These are phyloP conservation scores for Parauchenoglanis punctatus DNA, from an alignment of 2,797 vertebrate species.

Conservation along the genomic window DNA sequence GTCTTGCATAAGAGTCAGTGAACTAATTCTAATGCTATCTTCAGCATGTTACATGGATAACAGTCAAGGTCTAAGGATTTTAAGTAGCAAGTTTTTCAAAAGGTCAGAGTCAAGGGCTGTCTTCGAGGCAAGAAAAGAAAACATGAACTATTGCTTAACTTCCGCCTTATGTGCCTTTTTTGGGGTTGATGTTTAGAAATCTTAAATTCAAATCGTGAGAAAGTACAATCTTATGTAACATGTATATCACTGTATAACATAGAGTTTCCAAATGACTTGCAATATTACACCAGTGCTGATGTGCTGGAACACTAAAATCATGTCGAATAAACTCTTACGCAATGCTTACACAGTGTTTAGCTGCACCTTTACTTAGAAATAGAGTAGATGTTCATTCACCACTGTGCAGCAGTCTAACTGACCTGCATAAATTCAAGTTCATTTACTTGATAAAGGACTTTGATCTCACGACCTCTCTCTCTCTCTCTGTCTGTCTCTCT, in stretches of 20 bases:
- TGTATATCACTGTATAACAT: background rate
- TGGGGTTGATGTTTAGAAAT: background rate
- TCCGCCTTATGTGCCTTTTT: background rate
- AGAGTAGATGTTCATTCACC: background rate
- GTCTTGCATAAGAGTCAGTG: background rate
- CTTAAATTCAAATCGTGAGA: background rate
- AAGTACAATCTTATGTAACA: constrained; percentile 8
- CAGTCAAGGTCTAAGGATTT: background rate
- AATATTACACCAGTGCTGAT: background rate
- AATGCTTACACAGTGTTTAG: background rate
- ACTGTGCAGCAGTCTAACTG: background rate
- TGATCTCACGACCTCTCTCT: background rate
- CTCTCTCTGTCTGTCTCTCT: background rate
- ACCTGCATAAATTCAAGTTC: background rate
- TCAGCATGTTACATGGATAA: background rate
- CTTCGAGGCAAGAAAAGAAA: background rate
- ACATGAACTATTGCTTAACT: background rate
- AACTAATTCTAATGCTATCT: background rate
- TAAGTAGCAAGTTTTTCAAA: background rate
- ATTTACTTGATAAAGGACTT: constrained; percentile 10
- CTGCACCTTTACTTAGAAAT: background rate
- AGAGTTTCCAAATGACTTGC: background rate
- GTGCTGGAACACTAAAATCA: background rate
- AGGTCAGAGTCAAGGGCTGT: background rate
- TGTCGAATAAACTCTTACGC: background rate